Percentiles rank a stretch among this genome's conserved stretches.
phyloP scores from a whole-genome alignment of 1,140 invertebrate genomes.

The Sinella curviseta region DNA sequence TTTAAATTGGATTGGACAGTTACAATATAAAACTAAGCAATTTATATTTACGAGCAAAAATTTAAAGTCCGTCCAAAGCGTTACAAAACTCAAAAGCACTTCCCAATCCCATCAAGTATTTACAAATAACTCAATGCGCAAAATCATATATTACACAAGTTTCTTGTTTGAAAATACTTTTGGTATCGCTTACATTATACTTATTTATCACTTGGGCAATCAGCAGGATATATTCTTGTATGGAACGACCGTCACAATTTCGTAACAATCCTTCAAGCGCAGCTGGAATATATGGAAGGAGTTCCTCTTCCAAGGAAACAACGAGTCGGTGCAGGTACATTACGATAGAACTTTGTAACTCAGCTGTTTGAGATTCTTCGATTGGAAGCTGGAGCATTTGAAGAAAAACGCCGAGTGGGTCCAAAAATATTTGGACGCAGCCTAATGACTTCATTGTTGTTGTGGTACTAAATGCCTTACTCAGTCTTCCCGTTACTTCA shows the following conservation, averaged over 20 bases:
- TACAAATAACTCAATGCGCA: no score
- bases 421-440: constrained; percentile 59
- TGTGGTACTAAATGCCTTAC: constrained; percentile 63
- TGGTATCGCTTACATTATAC: constrained; percentile 58
- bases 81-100: no score
- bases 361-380: constrained; percentile 47
- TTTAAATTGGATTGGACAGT: neutral
- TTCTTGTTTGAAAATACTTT: no score
- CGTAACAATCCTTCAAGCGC: constrained; percentile 60
- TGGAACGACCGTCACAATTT: constrained; percentile 56
- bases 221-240: constrained; percentile 64
- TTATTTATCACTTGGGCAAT: constrained; percentile 64
- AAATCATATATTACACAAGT: no score
- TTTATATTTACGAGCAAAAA: no score
- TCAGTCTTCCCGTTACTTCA: constrained; percentile 60
- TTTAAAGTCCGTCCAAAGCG: no score
- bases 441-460: constrained; percentile 60
- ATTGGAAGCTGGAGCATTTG: constrained; percentile 56
- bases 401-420: constrained; percentile 61
- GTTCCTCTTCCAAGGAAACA: constrained; percentile 62
- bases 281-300: constrained; percentile 61
- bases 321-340: constrained; percentile 65
- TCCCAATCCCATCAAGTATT: no score
- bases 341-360: constrained; percentile 56
- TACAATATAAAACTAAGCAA: neutral